phyloP scores from a whole-genome alignment of 2,888 invertebrate species.

The Diachrysia chrysitis region DNA sequence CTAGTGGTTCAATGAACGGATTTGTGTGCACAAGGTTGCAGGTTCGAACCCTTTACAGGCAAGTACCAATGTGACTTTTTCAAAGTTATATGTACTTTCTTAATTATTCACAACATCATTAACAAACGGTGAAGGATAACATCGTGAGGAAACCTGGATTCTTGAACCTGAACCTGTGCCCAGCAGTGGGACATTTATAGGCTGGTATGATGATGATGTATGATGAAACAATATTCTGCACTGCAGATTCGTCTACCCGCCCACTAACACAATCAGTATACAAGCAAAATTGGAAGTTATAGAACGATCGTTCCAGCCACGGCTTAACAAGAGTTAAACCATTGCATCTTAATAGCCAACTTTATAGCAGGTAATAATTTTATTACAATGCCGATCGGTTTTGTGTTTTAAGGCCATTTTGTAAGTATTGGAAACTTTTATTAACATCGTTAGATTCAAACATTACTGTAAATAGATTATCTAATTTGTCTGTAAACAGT shows the following conservation, averaged over 20 bases:
- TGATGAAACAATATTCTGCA: too few relatives aligned
- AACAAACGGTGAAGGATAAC: too few relatives aligned
- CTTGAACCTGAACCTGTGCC: too few relatives aligned
- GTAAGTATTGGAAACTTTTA: neutral
- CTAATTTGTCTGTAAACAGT: neutral
- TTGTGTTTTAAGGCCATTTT: conserved; percentile 25
- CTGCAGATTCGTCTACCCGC: conserved; percentile 18
- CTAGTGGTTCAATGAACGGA: too few relatives aligned
- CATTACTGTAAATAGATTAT: neutral
- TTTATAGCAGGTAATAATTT: conserved; percentile 63
- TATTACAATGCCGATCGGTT: conserved; percentile 40
- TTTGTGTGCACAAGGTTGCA: too few relatives aligned
- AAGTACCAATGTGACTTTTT: too few relatives aligned
- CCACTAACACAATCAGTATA: conserved; percentile 55
- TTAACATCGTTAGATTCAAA: neutral
- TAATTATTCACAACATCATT: too few relatives aligned
- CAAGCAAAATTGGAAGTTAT: conserved; percentile 71
- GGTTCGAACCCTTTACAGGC: too few relatives aligned
- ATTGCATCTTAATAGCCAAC: conserved; percentile 64
- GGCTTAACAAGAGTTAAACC: conserved; percentile 66
- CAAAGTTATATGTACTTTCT: too few relatives aligned
- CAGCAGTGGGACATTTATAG: too few relatives aligned
- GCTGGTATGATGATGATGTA: too few relatives aligned
- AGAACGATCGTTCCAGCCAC: conserved; percentile 48
- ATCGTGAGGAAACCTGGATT: too few relatives aligned